phyloP scores from a whole-genome alignment of 1,140 invertebrate species.

The Ips nitidus region DNA sequence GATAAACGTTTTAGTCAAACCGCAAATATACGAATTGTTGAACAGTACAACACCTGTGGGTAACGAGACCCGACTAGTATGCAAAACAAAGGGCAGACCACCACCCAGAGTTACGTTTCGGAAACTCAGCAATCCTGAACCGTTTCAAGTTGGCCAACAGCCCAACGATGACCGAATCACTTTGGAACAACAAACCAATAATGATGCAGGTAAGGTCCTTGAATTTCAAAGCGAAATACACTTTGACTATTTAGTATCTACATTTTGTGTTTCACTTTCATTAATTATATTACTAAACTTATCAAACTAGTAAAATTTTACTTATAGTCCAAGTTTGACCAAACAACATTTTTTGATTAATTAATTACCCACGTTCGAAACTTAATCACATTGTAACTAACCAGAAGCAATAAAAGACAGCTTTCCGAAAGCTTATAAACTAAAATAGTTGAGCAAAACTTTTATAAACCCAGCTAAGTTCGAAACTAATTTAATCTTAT shows the following conservation, averaged over 20 bases:
- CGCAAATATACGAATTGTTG: slow-evolving; percentile 74
- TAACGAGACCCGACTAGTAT: slow-evolving; percentile 67
- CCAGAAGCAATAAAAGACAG: too few relatives aligned
- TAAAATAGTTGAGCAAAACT: too few relatives aligned
- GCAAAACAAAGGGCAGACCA: slow-evolving; percentile 75
- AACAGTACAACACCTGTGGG: slow-evolving; percentile 71
- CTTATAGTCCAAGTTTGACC: not conserved
- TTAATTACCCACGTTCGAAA: too few relatives aligned
- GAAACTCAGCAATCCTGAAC: slow-evolving; percentile 59
- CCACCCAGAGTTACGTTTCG: slow-evolving; percentile 74
- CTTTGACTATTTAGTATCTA: too few relatives aligned
- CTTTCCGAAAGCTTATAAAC: too few relatives aligned
- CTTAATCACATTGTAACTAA: too few relatives aligned
- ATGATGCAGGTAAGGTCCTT: slow-evolving; percentile 25
- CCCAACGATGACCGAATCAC: slow-evolving; percentile 54
- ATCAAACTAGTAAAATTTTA: not conserved
- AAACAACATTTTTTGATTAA: too few relatives aligned
- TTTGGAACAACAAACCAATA: slow-evolving; percentile 34
- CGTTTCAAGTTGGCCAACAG: slow-evolving; percentile 64
- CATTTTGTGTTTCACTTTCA: not conserved
- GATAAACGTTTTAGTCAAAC: slow-evolving; percentile 73
- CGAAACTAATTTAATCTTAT: too few relatives aligned
- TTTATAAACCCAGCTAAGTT: too few relatives aligned
- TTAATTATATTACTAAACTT: not conserved
- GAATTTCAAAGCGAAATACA: too few relatives aligned